phyloP scores from a whole-genome alignment of 2,888 invertebrate genomes.

The Rutpela maculata region DNA sequence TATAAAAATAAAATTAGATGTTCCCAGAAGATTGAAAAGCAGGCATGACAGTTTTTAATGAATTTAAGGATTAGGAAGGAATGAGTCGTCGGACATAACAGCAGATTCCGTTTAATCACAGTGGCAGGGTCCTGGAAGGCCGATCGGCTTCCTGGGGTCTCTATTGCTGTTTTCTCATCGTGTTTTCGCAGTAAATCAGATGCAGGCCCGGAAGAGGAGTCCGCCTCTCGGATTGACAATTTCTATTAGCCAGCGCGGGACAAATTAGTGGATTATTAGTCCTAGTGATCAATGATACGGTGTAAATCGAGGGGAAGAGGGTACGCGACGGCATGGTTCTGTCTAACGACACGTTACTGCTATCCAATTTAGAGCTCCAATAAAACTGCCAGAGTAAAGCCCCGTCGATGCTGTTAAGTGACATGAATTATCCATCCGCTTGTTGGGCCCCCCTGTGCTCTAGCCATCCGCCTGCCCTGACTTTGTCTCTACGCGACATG shows the following conservation, averaged over 20 bases:
- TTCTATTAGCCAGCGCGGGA: constrained; percentile 71
- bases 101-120: constrained; percentile 47
- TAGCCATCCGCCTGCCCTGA: constrained; percentile 34
- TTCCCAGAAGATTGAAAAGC: constrained; percentile 35
- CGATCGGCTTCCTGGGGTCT: constrained; percentile 62
- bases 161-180: constrained; percentile 64
- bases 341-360: constrained; percentile 69
- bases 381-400: constrained; percentile 75
- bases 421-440: constrained; percentile 73
- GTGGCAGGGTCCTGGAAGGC: constrained; percentile 46
- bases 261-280: constrained; percentile 75
- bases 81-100: constrained; percentile 49
- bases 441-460: constrained; percentile 63
- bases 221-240: constrained; percentile 70
- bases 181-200: constrained; percentile 71
- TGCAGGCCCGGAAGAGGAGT: constrained; percentile 65
- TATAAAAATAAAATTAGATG: constrained; percentile 27
- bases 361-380: constrained; percentile 75
- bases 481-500: constrained; percentile 68
- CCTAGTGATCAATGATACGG: constrained; percentile 74
- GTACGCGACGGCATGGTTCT: constrained; percentile 41
- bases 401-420: constrained; percentile 75
- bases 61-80: constrained; percentile 47
- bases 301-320: constrained; percentile 68
- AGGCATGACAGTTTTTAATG: constrained; percentile 47